Base-by-base conservation (phyloP, 2,888 invertebrate genomes). In the Neoitamus cyanurus region DNA sequence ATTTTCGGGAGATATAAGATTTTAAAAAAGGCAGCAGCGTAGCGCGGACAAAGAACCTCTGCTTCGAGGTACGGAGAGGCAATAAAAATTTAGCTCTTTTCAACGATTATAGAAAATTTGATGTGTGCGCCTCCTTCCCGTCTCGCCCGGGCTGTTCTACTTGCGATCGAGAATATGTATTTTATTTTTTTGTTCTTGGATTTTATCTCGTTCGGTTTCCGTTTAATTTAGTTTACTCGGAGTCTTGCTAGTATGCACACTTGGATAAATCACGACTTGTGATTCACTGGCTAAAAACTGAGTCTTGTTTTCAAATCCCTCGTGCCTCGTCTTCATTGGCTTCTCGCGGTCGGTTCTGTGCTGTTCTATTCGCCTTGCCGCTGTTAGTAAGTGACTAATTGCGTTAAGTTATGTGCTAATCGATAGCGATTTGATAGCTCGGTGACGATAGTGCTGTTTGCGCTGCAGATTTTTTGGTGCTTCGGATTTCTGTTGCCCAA, bases 351-450 rank as follows among this genome's bases (percentile, higher is more conserved):
- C 28, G 13, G 42, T 75, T 73, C 58, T 70, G 70, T 70, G 70
- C 70, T 31, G 70, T 34, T 70, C 69, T 70, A 25, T 25, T 2
- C 20, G 48, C 15, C 25, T 34, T 7, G 34, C 9, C 58, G 7
- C 2, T 58, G 58, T 28, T 80, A 82, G 78, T 78, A 69, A 82
- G 36, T 82, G 82, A 82, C 82, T 82, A 82, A 82, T 82, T 82
- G 69, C 69, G 82, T 69, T 82, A 82, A 78, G 36, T 82, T 25
- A 82, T 69, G 82, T 82, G 82, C 69, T 82, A 82, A 82, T 82
- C 82, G 69, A 82, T 69, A 37, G 28, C 36, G 25, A 36, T 30
- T 82, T 82, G 31, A 34, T 36, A 34, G 31, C 78, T 58, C 20
- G 30, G 58, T 80, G 78, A 46, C 48, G 58, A 36, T 30, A 46